phyloP scores from a whole-genome alignment of 2,797 vertebrate species.

The Gila robusta region DNA sequence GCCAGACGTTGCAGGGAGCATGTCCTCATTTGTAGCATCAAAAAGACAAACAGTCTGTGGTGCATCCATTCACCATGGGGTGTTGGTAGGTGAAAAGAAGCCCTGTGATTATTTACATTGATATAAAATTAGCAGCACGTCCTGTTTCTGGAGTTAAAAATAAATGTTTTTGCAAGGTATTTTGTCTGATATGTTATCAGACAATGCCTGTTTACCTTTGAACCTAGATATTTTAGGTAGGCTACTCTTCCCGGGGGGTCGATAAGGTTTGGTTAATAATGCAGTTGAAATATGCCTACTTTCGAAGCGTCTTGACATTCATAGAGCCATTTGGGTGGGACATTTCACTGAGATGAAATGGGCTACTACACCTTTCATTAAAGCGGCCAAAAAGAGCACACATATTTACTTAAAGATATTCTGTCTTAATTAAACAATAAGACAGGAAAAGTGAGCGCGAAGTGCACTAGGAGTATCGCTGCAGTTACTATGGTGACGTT shows the following conservation, averaged over 20 bases:
- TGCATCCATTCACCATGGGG: slow-evolving; percentile 73
- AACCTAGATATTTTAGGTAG: slow-evolving; percentile 24
- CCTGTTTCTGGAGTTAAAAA: slow-evolving; percentile 79
- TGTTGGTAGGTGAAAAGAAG: slow-evolving; percentile 64
- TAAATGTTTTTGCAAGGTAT: slow-evolving; percentile 71
- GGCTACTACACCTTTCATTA: not conserved
- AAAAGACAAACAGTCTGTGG: slow-evolving; percentile 37
- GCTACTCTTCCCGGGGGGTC: not conserved
- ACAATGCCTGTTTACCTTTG: slow-evolving; percentile 64
- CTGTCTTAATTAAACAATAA: too few relatives aligned
- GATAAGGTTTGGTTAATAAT: not conserved
- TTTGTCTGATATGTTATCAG: slow-evolving; percentile 58
- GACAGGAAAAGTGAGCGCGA: not conserved
- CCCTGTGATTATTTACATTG: slow-evolving; percentile 74
- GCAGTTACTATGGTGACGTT: slow-evolving; percentile 73
- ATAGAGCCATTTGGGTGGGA: not conserved
- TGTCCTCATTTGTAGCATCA: slow-evolving; percentile 27
- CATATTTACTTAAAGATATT: not conserved
- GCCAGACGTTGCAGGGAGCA: not conserved
- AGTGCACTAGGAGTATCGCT: slow-evolving; percentile 40
- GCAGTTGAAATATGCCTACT: not conserved
- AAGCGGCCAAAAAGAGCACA: not conserved
- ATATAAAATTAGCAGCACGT: slow-evolving; percentile 77
- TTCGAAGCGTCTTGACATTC: not conserved
- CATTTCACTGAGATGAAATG: not conserved